Base-by-base conservation (phyloP, 2,113 vertebrate species). In the Hyla sarda region DNA sequence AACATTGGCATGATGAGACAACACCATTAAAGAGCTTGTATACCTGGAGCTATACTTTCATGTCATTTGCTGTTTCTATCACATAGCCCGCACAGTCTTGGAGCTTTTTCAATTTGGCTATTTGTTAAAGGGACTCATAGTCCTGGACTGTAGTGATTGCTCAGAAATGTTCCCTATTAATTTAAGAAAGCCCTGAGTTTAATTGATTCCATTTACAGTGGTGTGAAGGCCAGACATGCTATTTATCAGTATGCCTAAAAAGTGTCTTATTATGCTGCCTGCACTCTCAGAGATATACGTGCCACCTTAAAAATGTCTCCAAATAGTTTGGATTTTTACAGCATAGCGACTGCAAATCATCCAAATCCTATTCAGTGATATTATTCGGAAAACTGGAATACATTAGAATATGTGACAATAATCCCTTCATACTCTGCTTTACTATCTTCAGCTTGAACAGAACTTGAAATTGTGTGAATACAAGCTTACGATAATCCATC, bases 301-400 rank as follows among this genome's bases (percentile, higher is more conserved):
- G 25, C 10, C 62, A 30, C 62, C 13, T 67, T 67, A 67, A 34
- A 65, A 69, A 21, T 71, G 21, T 71, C 34, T 71, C 32, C 16
- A 3, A 71, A 71, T 71, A 71, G 9, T 41, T 71, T 37, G 34
- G 19, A 21, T 37, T 71, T n/a, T 71, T 71, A 11, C 10, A 23
- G 9, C 34, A 37, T 30, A 12, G 17, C 23, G 19, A 37, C 23
- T 71, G 34, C 30, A 37, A 23, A 41, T 32, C 67, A 41, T 23
- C 67, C 67, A 71, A 71, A 71, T 71, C 32, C 34, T 69, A 32
- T 69, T 41, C 65, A 17, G 65, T 23, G 67, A 71, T 41, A 71
- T 41, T 71, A 71, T 71, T 41, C 34, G 2, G 32, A 37, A 32
- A 34, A 34, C 65, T 69, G 65, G 47, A 75, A 50, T 77, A 16